Percentiles rank a stretch among this genome's conserved stretches.
Conservation (phyloP, 2,797 vertebrate species). For the Liparis tanakae region DNA sequence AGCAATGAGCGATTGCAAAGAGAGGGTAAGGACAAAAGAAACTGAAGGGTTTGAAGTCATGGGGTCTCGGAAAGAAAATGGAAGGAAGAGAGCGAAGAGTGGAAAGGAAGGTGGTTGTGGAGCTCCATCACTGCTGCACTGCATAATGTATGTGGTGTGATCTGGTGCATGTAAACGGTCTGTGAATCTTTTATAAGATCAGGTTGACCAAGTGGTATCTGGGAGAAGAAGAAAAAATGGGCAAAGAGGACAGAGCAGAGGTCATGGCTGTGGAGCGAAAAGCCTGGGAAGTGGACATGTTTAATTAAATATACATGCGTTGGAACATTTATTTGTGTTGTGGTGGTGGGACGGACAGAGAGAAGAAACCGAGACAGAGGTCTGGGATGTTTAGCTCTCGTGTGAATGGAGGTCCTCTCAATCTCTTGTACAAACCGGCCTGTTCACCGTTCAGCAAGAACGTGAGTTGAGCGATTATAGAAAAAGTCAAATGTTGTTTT, state of each 20-base stretch:
- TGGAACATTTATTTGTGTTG: slow-evolving; percentile 41
- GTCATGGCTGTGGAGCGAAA: slow-evolving; percentile 27
- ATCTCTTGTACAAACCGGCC: slow-evolving; percentile 28
- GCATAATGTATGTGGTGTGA: slow-evolving; percentile 77
- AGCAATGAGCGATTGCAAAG: slow-evolving; percentile 22
- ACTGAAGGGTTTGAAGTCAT: slow-evolving; percentile 14
- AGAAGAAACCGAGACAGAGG: neutral
- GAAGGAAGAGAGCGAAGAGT: slow-evolving; percentile 37
- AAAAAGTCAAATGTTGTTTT: slow-evolving; percentile 60
- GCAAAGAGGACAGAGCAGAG: slow-evolving; percentile 48
- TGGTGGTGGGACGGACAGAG: slow-evolving; percentile 18
- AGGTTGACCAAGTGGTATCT: slow-evolving; percentile 68
- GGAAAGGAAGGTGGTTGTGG: slow-evolving; percentile 42
- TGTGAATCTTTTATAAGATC: slow-evolving; percentile 76
- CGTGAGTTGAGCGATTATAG: slow-evolving; percentile 58
- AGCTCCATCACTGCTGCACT: slow-evolving; percentile 47
- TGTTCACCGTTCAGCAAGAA: slow-evolving; percentile 60
- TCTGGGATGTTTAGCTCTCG: slow-evolving; percentile 41
- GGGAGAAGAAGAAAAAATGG: slow-evolving; percentile 60
- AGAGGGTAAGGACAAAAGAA: slow-evolving; percentile 4
- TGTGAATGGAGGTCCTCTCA: slow-evolving; percentile 27
- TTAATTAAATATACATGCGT: slow-evolving; percentile 53
- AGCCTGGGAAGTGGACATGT: slow-evolving; percentile 26
- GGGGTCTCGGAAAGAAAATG: slow-evolving; percentile 11
- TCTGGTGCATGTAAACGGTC: slow-evolving; percentile 77